Base-by-base conservation (phyloP, 2,888 invertebrate species). In the Sphaerophoria rueppellii region DNA sequence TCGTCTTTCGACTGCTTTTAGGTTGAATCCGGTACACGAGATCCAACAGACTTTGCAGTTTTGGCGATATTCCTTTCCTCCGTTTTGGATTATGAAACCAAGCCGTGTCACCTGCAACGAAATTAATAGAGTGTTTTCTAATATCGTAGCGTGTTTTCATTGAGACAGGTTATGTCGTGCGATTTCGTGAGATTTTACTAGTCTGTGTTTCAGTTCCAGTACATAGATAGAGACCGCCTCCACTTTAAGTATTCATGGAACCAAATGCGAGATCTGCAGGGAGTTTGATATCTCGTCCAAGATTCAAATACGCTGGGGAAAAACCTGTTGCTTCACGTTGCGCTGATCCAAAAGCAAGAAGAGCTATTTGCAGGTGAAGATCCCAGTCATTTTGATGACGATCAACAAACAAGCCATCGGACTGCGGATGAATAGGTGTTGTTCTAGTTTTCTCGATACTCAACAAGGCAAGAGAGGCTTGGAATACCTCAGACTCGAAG, bases 321-420 rank as follows among this genome's bases (percentile, higher is more conserved):
- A 60, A 60, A 0, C 60, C 60, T 24, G 60, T 43, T 0, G 60
- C 40, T 11, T 60, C 60, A 12, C 40, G 60, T n/a, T 60, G 43
- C 6, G 60, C 40, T 0, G 60, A 60, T 32, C 60, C 4, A 11
- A 43, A 60, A 1, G 60, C 60, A 3, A 55, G 6, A 4, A 69
- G 54, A 7, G 69, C 54, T 14, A 43, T 55, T 12, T 58, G 71
- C 5, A 71, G 6, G 11, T 52, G 52, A 2, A 0, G 48, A 32
- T 60, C 58, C 58, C 50, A 58, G 37, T 71, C 71, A 7, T 16
- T 52, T 37, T 71, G 71, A 9, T 60, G 71, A 1, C 5, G 24
- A 12, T 12, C 40, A 1, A 12, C 24, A 4, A 32, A 58, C 24
- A 24, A 2, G 24, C 24, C 24, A 24, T 24, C 24, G 24, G 24